Evolutionary conservation across 2,797 vertebrate species (phyloP).

Genomic region (Hippoglossus hippoglossus): DNA sequence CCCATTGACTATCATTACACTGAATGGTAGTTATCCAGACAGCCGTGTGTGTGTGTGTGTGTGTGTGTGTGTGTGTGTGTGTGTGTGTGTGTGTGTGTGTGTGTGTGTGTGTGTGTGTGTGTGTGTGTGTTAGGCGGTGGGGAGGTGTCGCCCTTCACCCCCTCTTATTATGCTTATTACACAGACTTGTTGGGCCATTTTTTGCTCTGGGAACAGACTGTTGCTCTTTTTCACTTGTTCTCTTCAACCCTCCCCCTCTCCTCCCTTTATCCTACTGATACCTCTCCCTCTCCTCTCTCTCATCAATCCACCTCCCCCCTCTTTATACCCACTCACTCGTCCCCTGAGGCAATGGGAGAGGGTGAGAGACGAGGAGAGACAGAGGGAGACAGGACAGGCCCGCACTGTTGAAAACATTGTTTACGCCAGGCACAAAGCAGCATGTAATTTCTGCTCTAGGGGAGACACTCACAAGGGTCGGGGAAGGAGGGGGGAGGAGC

Average conservation of each 20-base stretch:
- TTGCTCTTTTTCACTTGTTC: conserved; percentile 69
- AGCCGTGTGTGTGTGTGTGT: conserved; percentile 32
- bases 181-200: conserved; percentile 55
- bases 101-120: conserved; percentile 34
- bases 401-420: conserved; percentile 80
- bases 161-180: conserved; percentile 75
- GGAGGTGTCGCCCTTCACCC: conserved; percentile 62
- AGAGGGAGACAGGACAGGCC: conserved; percentile 72
- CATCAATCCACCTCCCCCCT: conserved; percentile 53
- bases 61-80: conserved; percentile 21
- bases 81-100: conserved; percentile 17
- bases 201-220: conserved; percentile 68
- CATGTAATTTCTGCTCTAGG: conserved; percentile 79
- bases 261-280: conserved; percentile 56
- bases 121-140: conserved; percentile 41
- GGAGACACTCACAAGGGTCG: conserved; percentile 67
- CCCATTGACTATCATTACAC: conserved; percentile 71
- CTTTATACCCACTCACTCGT: conserved; percentile 48
- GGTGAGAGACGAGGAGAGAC: conserved; percentile 25
- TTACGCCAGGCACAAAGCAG: conserved; percentile 78
- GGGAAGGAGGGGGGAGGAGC: conserved; percentile 40
- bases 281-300: conserved; percentile 41
- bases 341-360: conserved; percentile 63
- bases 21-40: conserved; percentile 66
- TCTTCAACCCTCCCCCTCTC: conserved; percentile 41